Conservation (phyloP, 2,888 invertebrate species). For the Lumbricus terrestris region DNA sequence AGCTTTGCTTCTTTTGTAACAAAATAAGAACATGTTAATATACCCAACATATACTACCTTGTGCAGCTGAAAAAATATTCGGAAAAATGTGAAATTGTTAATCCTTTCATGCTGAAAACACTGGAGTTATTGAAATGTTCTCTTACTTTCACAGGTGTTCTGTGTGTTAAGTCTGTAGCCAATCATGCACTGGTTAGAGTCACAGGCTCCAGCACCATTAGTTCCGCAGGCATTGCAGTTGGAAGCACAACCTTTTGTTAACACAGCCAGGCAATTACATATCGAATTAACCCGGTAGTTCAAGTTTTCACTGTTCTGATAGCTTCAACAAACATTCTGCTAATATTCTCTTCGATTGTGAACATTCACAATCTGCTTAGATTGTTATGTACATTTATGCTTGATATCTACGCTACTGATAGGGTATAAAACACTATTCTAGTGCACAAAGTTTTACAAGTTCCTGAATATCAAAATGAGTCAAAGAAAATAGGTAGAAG, state of each 20-base stretch:
- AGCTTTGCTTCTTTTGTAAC: too few relatives aligned
- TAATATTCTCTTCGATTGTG: not conserved
- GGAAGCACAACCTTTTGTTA: conserved; percentile 22
- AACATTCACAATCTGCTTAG: not conserved
- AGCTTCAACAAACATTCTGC: not conserved
- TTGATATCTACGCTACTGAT: too few relatives aligned
- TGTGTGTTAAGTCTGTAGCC: conserved; percentile 6
- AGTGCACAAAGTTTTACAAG: too few relatives aligned
- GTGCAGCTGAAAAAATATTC: not conserved
- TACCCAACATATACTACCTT: not conserved
- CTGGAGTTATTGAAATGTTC: not conserved
- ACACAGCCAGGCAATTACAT: not conserved
- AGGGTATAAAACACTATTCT: too few relatives aligned
- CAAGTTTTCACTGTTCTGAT: not conserved
- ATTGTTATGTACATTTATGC: too few relatives aligned
- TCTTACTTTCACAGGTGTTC: conserved; percentile 11
- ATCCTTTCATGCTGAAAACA: not conserved
- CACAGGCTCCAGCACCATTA: conserved; percentile 27
- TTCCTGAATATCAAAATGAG: not conserved
- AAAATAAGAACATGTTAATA: too few relatives aligned
- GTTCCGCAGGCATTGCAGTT: conserved; percentile 23
- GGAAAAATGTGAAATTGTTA: not conserved
- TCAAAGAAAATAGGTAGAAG: not conserved
- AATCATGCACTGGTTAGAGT: not conserved
- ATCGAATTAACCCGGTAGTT: not conserved